Conservation (phyloP, 53 echinoderm and acorn worm genomes). For the Paelopatides confundens region DNA sequence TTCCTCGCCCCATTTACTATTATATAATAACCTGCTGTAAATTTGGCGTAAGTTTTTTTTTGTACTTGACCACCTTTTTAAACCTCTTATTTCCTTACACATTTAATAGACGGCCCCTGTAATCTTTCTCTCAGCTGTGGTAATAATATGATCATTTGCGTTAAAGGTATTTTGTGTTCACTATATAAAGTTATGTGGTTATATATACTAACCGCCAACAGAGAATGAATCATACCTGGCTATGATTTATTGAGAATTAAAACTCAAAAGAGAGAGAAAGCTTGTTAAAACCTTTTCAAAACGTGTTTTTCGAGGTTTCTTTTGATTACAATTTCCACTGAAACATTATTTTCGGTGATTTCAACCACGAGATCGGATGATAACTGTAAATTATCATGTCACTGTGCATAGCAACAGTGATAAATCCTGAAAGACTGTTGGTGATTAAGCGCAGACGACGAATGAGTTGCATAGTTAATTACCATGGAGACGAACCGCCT, state of each 20-base stretch:
- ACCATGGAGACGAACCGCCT: conserved; percentile 4
- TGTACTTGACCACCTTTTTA: neutral
- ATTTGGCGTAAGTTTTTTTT: neutral
- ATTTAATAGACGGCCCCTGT: neutral
- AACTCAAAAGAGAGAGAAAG: neutral
- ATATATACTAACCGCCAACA: neutral
- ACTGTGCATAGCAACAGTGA: neutral
- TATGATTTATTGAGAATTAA: neutral
- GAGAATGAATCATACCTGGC: neutral
- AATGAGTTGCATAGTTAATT: conserved; percentile 22
- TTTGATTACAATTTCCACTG: neutral
- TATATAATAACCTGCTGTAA: too few relatives aligned
- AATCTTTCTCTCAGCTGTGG: neutral
- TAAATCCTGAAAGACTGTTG: neutral
- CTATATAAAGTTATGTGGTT: neutral
- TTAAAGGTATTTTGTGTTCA: neutral
- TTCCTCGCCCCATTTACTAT: too few relatives aligned
- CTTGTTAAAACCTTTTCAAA: conserved; percentile 8
- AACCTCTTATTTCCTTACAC: neutral
- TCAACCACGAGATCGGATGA: neutral
- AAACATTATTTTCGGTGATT: conserved; percentile 7
- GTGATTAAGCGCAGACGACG: neutral
- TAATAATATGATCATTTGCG: neutral
- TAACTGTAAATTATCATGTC: conserved; percentile 17
- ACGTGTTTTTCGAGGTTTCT: conserved; percentile 4